Percentiles rank a stretch among this genome's conserved stretches.
Conservation (phyloP, 2,113 vertebrate species). For the Poicephalus meyeri region DNA sequence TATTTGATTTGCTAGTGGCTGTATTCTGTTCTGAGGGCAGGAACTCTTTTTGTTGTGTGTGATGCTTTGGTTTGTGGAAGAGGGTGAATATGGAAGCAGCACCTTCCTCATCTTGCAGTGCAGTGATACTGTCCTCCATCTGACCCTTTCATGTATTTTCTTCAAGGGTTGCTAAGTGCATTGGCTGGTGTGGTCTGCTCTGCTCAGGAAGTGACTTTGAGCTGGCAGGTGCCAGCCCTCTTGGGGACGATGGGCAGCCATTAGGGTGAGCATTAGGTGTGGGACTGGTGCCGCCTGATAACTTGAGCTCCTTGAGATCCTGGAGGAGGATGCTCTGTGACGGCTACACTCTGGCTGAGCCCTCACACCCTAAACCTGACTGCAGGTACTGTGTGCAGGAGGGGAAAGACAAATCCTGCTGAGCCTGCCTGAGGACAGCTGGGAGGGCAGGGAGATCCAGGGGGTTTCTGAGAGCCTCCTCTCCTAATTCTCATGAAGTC, state of each 20-base stretch:
- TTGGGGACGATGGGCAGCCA: background rate
- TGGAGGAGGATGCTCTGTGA: background rate
- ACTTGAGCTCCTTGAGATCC: background rate
- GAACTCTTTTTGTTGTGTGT: background rate
- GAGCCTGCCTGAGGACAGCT: background rate
- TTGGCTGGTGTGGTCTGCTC: background rate
- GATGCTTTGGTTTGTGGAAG: background rate
- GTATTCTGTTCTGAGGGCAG: background rate
- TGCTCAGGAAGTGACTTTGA: background rate
- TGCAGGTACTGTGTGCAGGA: accelerated
- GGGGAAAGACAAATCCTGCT: background rate
- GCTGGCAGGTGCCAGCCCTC: constrained; percentile 17
- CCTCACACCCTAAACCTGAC: background rate
- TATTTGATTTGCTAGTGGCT: constrained; percentile 3
- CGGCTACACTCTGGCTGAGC: background rate
- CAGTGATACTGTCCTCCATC: background rate
- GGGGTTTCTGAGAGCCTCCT: background rate
- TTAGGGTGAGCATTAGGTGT: background rate
- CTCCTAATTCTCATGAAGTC: background rate
- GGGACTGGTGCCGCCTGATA: background rate
- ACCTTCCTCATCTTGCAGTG: background rate
- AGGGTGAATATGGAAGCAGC: background rate
- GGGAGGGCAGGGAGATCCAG: background rate
- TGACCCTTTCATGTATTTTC: background rate
- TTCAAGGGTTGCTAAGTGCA: background rate